Conservation (phyloP, 2,113 vertebrate species). For the Malurus elegans region DNA sequence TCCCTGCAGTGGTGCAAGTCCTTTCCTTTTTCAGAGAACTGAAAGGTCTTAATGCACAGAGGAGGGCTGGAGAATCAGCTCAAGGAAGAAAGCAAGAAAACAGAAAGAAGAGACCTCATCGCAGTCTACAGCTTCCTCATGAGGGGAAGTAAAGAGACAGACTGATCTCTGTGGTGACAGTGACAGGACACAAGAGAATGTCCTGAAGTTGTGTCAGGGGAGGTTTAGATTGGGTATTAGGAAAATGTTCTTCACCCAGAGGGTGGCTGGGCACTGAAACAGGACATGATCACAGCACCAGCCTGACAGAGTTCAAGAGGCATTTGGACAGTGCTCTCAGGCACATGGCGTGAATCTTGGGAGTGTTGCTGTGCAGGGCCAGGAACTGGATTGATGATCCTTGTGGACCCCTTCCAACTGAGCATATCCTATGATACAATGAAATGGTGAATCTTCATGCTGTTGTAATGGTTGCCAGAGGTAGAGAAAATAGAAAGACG, state of each 20-base stretch:
- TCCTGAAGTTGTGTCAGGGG: not conserved
- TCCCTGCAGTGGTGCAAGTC: not conserved
- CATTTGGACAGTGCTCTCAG: accelerated
- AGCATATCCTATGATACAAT: not conserved
- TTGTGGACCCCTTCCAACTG: not conserved
- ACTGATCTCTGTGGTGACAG: not conserved
- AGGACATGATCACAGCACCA: no score
- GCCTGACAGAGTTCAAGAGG: not conserved
- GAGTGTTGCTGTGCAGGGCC: not conserved
- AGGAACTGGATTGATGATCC: accelerated
- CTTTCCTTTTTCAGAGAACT: not conserved
- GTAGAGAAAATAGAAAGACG: not conserved
- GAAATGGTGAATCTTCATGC: not conserved
- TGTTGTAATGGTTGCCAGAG: not conserved
- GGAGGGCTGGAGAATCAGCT: not conserved
- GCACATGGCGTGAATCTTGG: not conserved
- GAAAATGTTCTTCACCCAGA: not conserved
- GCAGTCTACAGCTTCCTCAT: not conserved
- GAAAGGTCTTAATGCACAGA: not conserved
- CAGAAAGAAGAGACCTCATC: not conserved
- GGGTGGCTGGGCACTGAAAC: accelerated
- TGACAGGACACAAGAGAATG: not conserved
- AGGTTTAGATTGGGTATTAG: not conserved
- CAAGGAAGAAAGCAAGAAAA: not conserved
- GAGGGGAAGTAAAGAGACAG: not conserved